A percentile compares a stretch with the other conserved stretches of the same genome.
Conservation (phyloP, 1,140 invertebrate species). For the Bicyclus anynana region DNA sequence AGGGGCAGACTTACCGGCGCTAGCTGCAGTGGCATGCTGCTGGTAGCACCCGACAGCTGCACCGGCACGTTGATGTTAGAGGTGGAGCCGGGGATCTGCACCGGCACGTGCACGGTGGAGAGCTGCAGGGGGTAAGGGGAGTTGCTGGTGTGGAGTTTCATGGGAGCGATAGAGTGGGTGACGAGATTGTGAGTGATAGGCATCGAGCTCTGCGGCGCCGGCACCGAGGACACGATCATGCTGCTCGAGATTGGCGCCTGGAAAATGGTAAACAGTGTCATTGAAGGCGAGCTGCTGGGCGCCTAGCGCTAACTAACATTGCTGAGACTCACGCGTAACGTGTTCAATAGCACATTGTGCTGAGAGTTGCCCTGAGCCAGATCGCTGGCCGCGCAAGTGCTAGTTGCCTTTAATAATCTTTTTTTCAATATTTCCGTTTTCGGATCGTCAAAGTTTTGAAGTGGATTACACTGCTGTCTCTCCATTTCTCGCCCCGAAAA, state of each 20-base stretch:
- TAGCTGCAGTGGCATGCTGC: conserved; percentile 60
- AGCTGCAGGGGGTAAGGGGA: conserved; percentile 63
- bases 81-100: conserved; percentile 67
- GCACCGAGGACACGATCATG: conserved; percentile 71
- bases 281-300: conserved; percentile 35
- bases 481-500: conserved; percentile 64
- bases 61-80: conserved; percentile 70
- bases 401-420: conserved; percentile 66
- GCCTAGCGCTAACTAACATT: conserved; percentile 28
- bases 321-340: conserved; percentile 66
- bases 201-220: conserved; percentile 66
- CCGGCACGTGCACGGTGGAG: conserved; percentile 69
- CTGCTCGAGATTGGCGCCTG: conserved; percentile 71
- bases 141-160: conserved; percentile 63
- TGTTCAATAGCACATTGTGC: conserved; percentile 71
- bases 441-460: conserved; percentile 74
- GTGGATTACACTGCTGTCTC: conserved; percentile 69
- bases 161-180: conserved; percentile 65
- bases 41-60: conserved; percentile 54
- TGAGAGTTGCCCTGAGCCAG: conserved; percentile 56
- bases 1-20: conserved; percentile 60
- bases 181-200: conserved; percentile 63
- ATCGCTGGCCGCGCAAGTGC: conserved; percentile 42
- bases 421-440: conserved; percentile 75
- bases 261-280: conserved; percentile 53